phyloP scores from a whole-genome alignment of 2,113 vertebrate genomes.

The Varanus salvator region DNA sequence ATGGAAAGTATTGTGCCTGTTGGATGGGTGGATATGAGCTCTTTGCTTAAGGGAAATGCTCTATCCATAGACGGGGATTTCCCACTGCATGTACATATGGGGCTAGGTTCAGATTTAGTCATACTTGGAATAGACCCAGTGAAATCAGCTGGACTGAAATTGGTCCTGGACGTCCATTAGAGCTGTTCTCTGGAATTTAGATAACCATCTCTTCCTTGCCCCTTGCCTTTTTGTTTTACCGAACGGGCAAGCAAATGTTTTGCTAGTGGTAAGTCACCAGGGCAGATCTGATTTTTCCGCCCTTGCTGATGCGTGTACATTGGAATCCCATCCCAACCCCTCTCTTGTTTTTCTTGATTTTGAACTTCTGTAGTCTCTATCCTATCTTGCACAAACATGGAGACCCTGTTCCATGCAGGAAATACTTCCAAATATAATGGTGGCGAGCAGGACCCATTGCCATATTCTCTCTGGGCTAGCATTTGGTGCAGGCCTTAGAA shows the following conservation, averaged over 20 bases:
- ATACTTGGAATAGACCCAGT: too few relatives aligned
- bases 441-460: not conserved
- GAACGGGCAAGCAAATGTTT: too few relatives aligned
- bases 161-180: not conserved
- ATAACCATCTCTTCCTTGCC: not conserved
- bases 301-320: too few relatives aligned
- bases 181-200: not conserved
- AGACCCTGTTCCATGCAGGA: not conserved
- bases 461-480: not conserved
- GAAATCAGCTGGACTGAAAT: too few relatives aligned
- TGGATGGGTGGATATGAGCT: not conserved
- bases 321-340: too few relatives aligned
- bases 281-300: too few relatives aligned
- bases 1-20: not conserved
- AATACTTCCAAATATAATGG: not conserved
- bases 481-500: too few relatives aligned
- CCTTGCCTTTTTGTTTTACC: too few relatives aligned
- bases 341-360: too few relatives aligned
- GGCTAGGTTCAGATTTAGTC: too few relatives aligned
- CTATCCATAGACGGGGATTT: not conserved
- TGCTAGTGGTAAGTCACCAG: too few relatives aligned
- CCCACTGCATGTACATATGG: not conserved
- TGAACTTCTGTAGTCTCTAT: too few relatives aligned
- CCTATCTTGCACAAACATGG: not conserved
- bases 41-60: not conserved